Evolutionary conservation across 2,113 vertebrate species (phyloP), one percentile per base, ranked within the genome.

Genomic region (Sturnus vulgaris): DNA sequence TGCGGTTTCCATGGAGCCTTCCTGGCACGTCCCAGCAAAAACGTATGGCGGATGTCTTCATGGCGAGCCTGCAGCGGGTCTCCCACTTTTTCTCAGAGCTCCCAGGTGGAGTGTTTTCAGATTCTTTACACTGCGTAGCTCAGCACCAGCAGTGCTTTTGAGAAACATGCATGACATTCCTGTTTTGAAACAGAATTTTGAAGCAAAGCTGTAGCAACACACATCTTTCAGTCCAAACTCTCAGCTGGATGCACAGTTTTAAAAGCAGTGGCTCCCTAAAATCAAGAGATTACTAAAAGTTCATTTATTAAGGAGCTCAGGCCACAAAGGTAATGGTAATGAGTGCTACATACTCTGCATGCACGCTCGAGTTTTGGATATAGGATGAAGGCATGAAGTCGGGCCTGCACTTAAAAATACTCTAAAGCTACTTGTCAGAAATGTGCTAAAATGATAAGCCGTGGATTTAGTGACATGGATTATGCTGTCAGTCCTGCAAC

Each of bases 401-500:
- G 10, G 89, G 88, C 85, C 60, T 75, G 33, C 64, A 46, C 49
- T 94, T 90, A 75, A 92, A 92, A 92, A 72, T 76, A 50, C 57
- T 77, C 44, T 49, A 56, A 75, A 87, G 65, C 78, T 53, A 20
- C 47, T 88, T 86, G 92, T 76, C 61, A 86, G 52, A 90, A 93
- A 82, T 80, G 37, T 80, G 79, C 33, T 80, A 73, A 94, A 97
- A 90, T 49, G 61, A 57, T 84, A 89, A 95, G 12, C 53, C 2
- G 1, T 60, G 71, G 70, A 73, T 13, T 92, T 91, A 69, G 9
- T 60, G 65, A 66, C 57, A 31, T 49, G 55, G 78, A 92, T 90
- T 88, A 81, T 55, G 28, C 46, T 92, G 82, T 72, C 90, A 93
- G 57, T 82, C 50, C 90, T 96, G 95, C 88, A 92, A 87, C 78